Base-by-base conservation (phyloP, 35 echinoderm and acorn worm genomes). In the Anneissia japonica region DNA sequence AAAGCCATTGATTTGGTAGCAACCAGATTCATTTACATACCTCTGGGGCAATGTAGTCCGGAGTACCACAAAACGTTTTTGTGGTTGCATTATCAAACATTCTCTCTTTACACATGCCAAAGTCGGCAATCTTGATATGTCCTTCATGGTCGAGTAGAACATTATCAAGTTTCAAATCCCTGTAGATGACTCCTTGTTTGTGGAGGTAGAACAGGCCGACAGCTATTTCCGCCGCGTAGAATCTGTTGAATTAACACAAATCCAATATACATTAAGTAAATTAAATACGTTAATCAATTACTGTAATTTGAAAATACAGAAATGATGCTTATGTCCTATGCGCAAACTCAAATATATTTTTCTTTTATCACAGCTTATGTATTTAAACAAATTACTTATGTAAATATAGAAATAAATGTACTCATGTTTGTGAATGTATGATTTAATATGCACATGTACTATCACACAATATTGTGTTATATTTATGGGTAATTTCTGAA, bases 111-210 rank as follows among this genome's bases (percentile, higher is more conserved):
- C 95, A 97, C 95, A 97, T 97, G 45, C 95, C 95, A 91, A 97
- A 97, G 86, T 97, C 95, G n/a, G 95, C 95, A 39, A 97, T 97
- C 79, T 97, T 97, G 86, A 97, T 97, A 89, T 97, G 95, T 3
- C 95, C 95, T 32, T 97, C 95, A 0, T 80, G 80, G 75, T 97
- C 95, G 0, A 97, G 55, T 26, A 97, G 86, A 11, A 97, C 95
- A 34, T 97, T 97, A 85, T 97, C 95, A 38, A 97, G 75, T 33
- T 97, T 97, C 74, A 97, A 77, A 80, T 97, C 95, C 26, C 95
- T 72, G 88, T 97, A 97, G 74, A 97, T 73, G 30, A 97, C 91
- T 29, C 91, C 91, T 36, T 97, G 87, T 21, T 78, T 55, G 73
- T 97, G 95, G 34, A 97, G 88, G 86, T 97, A 97, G 82, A 97